A percentile compares a stretch with the other conserved stretches of the same genome.
Conservation (phyloP, 2,113 vertebrate genomes). For the Bos taurus region ARS-UCD2.0 NC_037346.1:50203501-50204000, state of each 20-base stretch:
- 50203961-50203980: neutral
- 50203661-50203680: neutral
- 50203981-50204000: neutral
- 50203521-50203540: neutral
- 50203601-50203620: neutral
- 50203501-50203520: neutral
- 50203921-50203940: neutral
- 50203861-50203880: neutral
- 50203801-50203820: neutral
- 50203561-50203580: neutral
- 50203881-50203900: neutral
- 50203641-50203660: neutral
- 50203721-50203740: neutral
- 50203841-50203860: neutral
- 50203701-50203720: neutral
- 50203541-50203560: neutral
- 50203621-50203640: neutral
- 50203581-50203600: neutral
- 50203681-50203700: neutral
- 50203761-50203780: accelerated
- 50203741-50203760: neutral
- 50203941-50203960: neutral
- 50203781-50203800: neutral
- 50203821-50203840: neutral
- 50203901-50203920: no score